Base-by-base conservation (phyloP, 2,797 vertebrate genomes). In the Phoeniculus purpureus region DNA sequence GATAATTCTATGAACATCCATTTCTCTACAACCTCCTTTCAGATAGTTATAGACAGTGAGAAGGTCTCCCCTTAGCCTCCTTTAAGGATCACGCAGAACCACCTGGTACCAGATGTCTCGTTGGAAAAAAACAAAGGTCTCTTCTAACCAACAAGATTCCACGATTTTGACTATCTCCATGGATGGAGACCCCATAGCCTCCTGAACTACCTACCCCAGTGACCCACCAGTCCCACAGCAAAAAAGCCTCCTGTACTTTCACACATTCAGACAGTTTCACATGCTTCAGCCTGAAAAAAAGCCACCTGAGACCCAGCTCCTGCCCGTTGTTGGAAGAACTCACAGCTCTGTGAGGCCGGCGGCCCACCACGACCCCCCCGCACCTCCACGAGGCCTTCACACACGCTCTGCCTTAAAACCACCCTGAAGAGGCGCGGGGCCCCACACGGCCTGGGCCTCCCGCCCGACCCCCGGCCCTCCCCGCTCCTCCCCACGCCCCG, bases 381-480 rank as follows among this genome's bases (percentile, higher is more conserved):
- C 20, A 37, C 58, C 11, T 32, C 15, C 71, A 5, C 0, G 10
- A 26, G 65, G 70, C 37, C 7, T 9, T 12, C 10, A 3, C 48
- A 19, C 43, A 14, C 1, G 29, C 55, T 1, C 26, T 0, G 72
- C n/a, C 1, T 0, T 0, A 29, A 58, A 5, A 18, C 3, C 4
- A 4, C 1, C 3, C 2, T 1, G 0, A 13, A 10, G 4, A 3
- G 31, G 15, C 15, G 25, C n/a, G 34, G 22, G 21, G 48, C 43
- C 4, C 27, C 1, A n/a, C 3, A 10, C 18, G 21, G 25, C 45
- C 45, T 0, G 20, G 60, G 31, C 31, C 9, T 7, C 18, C 43
- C 50, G 6, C 20, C 22, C 71, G 37, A 26, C 15, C 60, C 6
- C 4, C 40, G 25, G 48, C 52, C 25, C 43, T 5, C 32, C 6